Evolutionary conservation across 1,140 invertebrate species (phyloP).

Genomic region (Trichonephila clavata): DNA sequence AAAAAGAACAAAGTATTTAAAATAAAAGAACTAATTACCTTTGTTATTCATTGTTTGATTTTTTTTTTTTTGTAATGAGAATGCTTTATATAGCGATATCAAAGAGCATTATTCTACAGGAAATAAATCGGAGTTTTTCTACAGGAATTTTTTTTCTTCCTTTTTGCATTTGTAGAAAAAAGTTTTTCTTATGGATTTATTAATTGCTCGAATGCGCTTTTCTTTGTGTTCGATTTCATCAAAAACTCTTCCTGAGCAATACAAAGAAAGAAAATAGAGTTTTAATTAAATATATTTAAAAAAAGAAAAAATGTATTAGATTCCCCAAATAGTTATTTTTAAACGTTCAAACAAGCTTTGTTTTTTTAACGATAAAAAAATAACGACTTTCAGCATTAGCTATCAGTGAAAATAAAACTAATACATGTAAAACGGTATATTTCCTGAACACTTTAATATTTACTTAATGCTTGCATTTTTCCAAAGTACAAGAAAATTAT

Average conservation of each 20-base stretch:
- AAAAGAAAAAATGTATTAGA: background rate
- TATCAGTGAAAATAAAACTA: no score
- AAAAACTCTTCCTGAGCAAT: background rate
- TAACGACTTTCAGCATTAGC: no score
- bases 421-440: background rate
- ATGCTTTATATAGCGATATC: background rate
- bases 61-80: background rate
- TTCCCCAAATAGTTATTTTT: background rate
- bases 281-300: background rate
- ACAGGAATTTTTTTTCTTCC: background rate
- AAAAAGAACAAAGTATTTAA: no score
- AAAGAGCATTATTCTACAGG: background rate
- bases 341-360: background rate
- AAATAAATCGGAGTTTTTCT: background rate
- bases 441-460: no score
- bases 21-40: background rate
- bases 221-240: background rate
- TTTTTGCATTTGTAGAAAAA: background rate
- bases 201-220: background rate
- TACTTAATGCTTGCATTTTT: no score
- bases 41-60: background rate
- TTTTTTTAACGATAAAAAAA: background rate
- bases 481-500: no score
- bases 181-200: background rate
- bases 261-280: background rate